Conservation (phyloP, 1,140 invertebrate species). For the Cotesia glomerata region DNA sequence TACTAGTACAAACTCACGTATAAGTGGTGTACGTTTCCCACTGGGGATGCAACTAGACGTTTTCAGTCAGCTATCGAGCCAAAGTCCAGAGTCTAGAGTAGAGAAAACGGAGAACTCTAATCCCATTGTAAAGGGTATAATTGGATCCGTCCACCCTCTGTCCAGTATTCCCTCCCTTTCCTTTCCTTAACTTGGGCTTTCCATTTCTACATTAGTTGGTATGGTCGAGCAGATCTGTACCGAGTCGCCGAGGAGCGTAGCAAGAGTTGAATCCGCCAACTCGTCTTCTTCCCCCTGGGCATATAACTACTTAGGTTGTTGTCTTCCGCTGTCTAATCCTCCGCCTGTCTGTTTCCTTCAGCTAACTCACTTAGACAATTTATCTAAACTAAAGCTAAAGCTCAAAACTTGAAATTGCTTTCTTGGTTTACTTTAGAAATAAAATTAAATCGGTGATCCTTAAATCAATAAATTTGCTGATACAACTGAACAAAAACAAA, state of each 20-base stretch:
- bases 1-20: too few species aligned
- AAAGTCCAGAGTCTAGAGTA: neutral
- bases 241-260: conserved; percentile 14
- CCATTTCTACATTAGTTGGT: conserved; percentile 31
- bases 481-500: too few species aligned
- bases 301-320: conserved; percentile 32
- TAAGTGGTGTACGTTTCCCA: conserved; percentile 32
- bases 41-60: conserved; percentile 22
- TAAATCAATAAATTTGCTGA: neutral
- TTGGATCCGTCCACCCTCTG: conserved; percentile 44
- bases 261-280: conserved; percentile 39
- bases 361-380: conserved; percentile 6
- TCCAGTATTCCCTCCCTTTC: conserved; percentile 34
- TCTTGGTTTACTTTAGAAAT: neutral
- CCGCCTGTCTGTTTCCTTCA: conserved; percentile 20
- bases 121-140: conserved; percentile 50
- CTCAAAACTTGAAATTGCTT: neutral
- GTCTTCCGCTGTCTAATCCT: conserved; percentile 40
- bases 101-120: conserved; percentile 33
- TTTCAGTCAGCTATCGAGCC: neutral
- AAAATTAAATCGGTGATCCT: neutral
- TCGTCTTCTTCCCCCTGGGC: conserved; percentile 37
- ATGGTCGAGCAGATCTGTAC: neutral
- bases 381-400: neutral
- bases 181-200: conserved; percentile 23